These are phyloP conservation scores for Papilio demoleus DNA, from an alignment of 2,888 invertebrate genomes.

Conservation along the genomic window DNA sequence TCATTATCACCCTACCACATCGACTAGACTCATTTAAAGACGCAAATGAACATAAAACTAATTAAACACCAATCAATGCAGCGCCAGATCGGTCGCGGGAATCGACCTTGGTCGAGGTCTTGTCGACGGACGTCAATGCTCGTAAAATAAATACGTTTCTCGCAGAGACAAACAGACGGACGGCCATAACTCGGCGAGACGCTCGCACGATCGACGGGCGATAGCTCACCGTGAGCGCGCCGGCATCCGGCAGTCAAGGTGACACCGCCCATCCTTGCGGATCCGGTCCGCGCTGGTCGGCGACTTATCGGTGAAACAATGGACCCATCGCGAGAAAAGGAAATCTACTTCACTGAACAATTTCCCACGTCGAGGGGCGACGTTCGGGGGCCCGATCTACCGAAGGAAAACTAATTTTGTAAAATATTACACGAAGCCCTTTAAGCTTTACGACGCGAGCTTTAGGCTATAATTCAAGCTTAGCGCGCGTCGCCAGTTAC, in stretches of 20 bases:
- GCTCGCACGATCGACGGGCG: constrained; percentile 79
- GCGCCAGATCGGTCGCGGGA: constrained; percentile 57
- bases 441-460: constrained; percentile 50
- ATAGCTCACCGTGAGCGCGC: constrained; percentile 73
- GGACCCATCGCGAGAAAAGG: constrained; percentile 45
- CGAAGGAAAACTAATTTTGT: constrained; percentile 50
- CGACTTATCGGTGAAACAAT: constrained; percentile 52
- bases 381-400: constrained; percentile 42
- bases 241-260: constrained; percentile 82
- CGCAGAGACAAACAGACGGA: constrained; percentile 73
- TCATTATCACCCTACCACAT: constrained; percentile 23
- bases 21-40: constrained; percentile 34
- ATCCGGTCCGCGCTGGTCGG: constrained; percentile 63
- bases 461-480: constrained; percentile 50
- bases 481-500: constrained; percentile 41
- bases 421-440: constrained; percentile 54
- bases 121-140: constrained; percentile 74
- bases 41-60: constrained; percentile 37
- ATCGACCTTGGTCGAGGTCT: constrained; percentile 76
- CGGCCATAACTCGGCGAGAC: constrained; percentile 72
- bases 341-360: constrained; percentile 42
- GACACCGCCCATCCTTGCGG: constrained; percentile 78
- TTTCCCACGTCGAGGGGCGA: constrained; percentile 39
- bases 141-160: constrained; percentile 78
- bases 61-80: constrained; percentile 56